Conservation (phyloP, 2,113 vertebrate genomes). For the Alaudala cheleensis region DNA sequence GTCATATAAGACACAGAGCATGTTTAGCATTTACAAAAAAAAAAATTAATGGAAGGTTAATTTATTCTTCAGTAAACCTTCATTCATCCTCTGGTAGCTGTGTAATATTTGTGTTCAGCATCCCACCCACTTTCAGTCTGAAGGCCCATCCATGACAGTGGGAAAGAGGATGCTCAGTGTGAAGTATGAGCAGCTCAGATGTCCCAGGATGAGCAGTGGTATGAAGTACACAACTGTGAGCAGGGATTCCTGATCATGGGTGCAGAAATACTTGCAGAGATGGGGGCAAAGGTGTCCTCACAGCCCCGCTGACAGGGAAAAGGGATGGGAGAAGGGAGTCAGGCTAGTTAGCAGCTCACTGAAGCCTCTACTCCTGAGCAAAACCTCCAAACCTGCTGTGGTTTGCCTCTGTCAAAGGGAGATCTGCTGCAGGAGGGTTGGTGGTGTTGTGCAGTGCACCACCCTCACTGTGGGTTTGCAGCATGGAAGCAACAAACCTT, state of each 20-base stretch:
- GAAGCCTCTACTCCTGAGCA: not conserved
- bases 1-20: not conserved
- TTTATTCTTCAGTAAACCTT: not conserved
- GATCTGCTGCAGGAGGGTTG: not conserved
- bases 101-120: not conserved
- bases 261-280: not conserved
- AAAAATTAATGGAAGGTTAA: not conserved
- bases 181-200: not conserved
- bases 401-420: not conserved
- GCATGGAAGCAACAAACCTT: not conserved
- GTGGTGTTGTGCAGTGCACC: not conserved
- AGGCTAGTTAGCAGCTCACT: not conserved
- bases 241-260: accelerated
- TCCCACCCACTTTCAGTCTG: not conserved
- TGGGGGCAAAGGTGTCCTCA: not conserved
- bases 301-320: not conserved
- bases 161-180: not conserved
- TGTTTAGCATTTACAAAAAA: not conserved
- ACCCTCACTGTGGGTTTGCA: accelerated
- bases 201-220: not conserved
- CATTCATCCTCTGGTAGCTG: not conserved
- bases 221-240: not conserved
- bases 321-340: not conserved
- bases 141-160: accelerated
- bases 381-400: not conserved